phyloP scores from a whole-genome alignment of 2,797 vertebrate species.

The Smutsia temminckii region DNA sequence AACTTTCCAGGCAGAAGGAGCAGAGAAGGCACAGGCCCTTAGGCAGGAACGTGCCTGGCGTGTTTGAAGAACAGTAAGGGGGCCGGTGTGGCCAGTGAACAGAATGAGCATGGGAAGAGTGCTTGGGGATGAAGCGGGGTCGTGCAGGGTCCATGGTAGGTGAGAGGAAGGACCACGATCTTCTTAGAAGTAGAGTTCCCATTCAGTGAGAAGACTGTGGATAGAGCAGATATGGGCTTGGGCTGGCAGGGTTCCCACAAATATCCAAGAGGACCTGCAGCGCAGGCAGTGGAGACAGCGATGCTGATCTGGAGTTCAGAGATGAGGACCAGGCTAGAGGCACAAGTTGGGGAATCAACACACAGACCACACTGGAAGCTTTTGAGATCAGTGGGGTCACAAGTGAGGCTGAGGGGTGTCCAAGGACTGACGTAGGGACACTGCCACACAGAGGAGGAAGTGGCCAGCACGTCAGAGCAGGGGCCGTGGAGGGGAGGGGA shows the following conservation, averaged over 20 bases:
- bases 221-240: background rate
- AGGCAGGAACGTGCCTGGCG: background rate
- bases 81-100: background rate
- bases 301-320: background rate
- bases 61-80: background rate
- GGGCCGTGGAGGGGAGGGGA: background rate
- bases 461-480: rapidly evolving
- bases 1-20: background rate
- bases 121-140: too few relatives aligned
- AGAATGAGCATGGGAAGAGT: background rate
- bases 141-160: background rate
- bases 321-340: background rate
- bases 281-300: background rate
- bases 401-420: background rate
- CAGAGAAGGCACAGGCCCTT: background rate
- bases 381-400: background rate
- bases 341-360: background rate
- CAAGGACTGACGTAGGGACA: background rate
- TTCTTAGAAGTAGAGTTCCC: background rate
- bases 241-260: background rate
- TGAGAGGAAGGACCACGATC: background rate
- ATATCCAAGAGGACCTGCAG: rapidly evolving
- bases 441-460: too few relatives aligned
- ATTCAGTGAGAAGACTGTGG: background rate
- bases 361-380: background rate